These are phyloP conservation scores for Ptychadena robeensis DNA, from an alignment of 2,797 vertebrate genomes.

Conservation along the genomic window DNA sequence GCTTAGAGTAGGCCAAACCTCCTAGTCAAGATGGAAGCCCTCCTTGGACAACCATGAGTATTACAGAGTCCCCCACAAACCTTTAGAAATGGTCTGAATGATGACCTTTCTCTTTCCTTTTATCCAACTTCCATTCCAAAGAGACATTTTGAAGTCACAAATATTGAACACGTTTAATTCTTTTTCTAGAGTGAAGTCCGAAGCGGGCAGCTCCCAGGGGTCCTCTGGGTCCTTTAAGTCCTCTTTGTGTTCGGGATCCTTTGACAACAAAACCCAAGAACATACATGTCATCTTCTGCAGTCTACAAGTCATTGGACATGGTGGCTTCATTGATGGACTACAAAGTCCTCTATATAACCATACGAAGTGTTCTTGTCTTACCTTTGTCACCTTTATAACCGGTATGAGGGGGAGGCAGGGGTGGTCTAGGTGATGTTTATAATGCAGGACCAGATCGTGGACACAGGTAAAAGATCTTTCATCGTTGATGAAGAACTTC, in stretches of 20 bases:
- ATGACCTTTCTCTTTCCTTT: neutral
- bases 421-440: neutral
- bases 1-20: no score
- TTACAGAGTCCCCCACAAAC: neutral
- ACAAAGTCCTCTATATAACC: no score
- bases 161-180: no score
- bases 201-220: neutral
- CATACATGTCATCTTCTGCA: no score
- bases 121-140: neutral
- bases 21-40: no score
- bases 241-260: no score
- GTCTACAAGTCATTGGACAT: no score
- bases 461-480: neutral
- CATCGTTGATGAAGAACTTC: neutral
- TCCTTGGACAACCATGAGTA: no score
- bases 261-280: no score
- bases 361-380: no score
- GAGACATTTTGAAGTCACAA: neutral
- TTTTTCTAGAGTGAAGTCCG: neutral
- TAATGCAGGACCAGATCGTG: neutral
- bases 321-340: no score
- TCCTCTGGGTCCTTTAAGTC: no score
- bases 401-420: neutral
- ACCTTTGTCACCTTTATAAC: neutral
- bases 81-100: neutral